Percentiles rank a stretch among this genome's conserved stretches.
Evolutionary conservation across 2,888 invertebrate genomes (phyloP).

Genomic region (Vanessa cardui): DNA sequence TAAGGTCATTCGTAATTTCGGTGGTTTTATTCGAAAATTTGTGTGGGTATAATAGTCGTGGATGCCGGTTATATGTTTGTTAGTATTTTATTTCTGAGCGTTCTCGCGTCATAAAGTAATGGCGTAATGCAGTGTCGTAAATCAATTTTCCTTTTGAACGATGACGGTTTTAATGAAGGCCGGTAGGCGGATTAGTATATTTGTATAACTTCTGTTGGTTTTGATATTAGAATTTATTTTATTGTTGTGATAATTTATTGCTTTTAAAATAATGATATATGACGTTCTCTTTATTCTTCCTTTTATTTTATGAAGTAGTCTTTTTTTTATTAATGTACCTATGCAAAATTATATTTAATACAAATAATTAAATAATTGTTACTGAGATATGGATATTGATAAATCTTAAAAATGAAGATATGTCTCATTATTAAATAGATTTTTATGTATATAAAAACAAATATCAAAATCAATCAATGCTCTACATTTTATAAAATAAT

Average conservation of each 20-base stretch:
- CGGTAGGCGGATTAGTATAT: constrained; percentile 58
- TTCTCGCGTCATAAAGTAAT: constrained; percentile 82
- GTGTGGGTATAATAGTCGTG: constrained; percentile 76
- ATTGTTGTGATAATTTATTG: constrained; percentile 59
- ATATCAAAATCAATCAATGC: no score
- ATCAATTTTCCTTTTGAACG: constrained; percentile 80
- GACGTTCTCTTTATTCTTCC: not conserved
- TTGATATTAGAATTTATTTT: constrained; percentile 47
- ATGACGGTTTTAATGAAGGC: constrained; percentile 76
- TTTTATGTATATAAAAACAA: no score
- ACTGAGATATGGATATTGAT: no score
- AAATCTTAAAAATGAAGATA: no score
- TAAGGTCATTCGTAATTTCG: constrained; percentile 43
- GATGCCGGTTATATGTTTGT: constrained; percentile 81
- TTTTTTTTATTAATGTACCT: not conserved
- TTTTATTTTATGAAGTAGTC: not conserved
- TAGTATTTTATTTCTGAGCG: constrained; percentile 82
- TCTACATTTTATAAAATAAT: no score
- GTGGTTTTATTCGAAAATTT: constrained; percentile 43
- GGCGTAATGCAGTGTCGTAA: constrained; percentile 80
- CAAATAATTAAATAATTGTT: not conserved
- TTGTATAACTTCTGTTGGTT: constrained; percentile 31
- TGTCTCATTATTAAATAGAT: no score
- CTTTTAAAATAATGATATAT: constrained; percentile 40
- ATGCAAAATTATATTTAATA: not conserved